Percentiles rank a stretch among this genome's conserved stretches.
phyloP scores from a whole-genome alignment of 2,797 vertebrate species.

The Coendou prehensilis region DNA sequence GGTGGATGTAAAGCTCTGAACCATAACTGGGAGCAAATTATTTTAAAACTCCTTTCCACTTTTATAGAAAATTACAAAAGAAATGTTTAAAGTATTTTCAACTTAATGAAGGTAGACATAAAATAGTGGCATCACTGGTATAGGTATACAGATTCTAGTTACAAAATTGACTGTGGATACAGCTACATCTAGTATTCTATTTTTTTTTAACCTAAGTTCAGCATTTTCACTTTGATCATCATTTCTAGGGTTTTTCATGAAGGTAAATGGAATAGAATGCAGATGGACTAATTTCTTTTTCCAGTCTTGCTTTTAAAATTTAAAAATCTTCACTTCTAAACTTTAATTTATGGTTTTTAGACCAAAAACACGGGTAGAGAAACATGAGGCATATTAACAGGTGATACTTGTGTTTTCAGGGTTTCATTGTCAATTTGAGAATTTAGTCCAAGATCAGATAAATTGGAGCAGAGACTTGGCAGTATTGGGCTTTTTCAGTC shows the following conservation, averaged over 20 bases:
- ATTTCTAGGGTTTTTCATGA: constrained; percentile 23
- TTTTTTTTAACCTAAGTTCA: background rate
- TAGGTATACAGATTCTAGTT: background rate
- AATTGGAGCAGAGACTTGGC: constrained; percentile 15
- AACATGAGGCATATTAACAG: constrained; percentile 61
- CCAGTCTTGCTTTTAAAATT: constrained; percentile 70
- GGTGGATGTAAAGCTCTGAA: constrained; percentile 1
- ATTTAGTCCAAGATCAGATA: constrained; percentile 31
- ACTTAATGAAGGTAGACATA: background rate
- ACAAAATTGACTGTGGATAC: background rate
- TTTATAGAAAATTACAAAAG: constrained; percentile 16
- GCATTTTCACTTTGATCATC: constrained; percentile 4
- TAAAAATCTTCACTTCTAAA: constrained; percentile 68
- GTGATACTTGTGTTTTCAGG: constrained; percentile 46
- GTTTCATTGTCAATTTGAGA: constrained; percentile 65
- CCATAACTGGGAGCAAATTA: constrained; percentile 20
- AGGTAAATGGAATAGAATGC: background rate
- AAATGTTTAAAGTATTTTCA: constrained; percentile 43
- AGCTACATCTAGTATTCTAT: background rate
- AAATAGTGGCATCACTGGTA: background rate
- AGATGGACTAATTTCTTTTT: constrained; percentile 42
- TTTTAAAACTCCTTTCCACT: constrained; percentile 49
- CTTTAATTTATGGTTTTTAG: constrained; percentile 66
- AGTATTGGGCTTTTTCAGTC: background rate
- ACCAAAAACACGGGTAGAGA: constrained; percentile 50